These are phyloP conservation scores for Nasonia oneida DNA, from an alignment of 2,888 invertebrate genomes.

Conservation along the genomic window DNA sequence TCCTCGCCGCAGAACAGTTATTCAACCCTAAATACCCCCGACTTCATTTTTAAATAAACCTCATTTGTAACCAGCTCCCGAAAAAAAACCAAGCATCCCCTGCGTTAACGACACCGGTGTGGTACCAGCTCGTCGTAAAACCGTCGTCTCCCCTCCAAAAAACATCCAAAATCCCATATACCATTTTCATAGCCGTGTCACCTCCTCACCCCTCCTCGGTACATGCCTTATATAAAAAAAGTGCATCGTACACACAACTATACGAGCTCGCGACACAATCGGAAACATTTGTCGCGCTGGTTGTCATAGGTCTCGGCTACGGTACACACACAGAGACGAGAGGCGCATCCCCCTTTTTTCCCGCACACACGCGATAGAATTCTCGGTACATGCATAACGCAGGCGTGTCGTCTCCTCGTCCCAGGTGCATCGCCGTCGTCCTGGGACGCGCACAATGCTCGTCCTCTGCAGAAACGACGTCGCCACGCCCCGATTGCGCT, in stretches of 20 bases:
- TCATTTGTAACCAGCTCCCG: slow-evolving; percentile 25
- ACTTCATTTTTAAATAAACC: neutral
- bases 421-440: slow-evolving; percentile 75
- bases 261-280: slow-evolving; percentile 61
- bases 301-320: slow-evolving; percentile 33
- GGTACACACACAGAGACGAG: neutral
- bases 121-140: slow-evolving; percentile 17
- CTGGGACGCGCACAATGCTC: slow-evolving; percentile 70
- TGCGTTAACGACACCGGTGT: neutral
- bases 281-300: slow-evolving; percentile 68
- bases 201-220: neutral
- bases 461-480: slow-evolving; percentile 73
- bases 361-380: neutral
- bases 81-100: neutral
- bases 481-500: slow-evolving; percentile 74
- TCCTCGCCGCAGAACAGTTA: no score
- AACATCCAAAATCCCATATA: slow-evolving; percentile 60
- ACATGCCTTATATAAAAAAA: neutral
- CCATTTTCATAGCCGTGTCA: slow-evolving; percentile 65
- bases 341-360: slow-evolving; percentile 49
- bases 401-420: slow-evolving; percentile 61
- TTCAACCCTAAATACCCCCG: slow-evolving; percentile 2
- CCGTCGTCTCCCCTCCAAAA: neutral
- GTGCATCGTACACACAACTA: neutral
- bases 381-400: slow-evolving; percentile 18